Evolutionary conservation across 2,797 vertebrate genomes (phyloP).

Genomic region (Lepilemur ruficaudatus): DNA sequence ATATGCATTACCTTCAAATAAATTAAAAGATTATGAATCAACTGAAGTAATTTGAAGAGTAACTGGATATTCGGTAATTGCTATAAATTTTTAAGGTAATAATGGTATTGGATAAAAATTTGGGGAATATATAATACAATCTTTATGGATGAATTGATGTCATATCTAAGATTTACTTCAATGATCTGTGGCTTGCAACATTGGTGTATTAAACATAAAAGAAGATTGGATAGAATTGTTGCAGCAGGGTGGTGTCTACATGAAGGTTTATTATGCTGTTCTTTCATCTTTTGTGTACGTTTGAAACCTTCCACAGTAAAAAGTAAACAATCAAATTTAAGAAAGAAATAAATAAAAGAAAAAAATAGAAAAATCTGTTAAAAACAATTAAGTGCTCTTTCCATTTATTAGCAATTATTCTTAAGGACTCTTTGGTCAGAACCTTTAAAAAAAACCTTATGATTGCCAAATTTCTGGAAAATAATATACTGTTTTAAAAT

Average conservation of each 20-base stretch:
- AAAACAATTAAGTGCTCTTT: background rate
- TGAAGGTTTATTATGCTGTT: background rate
- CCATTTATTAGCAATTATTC: background rate
- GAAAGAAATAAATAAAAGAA: background rate
- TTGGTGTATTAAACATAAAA: background rate
- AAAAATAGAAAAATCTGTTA: background rate
- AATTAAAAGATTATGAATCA: background rate
- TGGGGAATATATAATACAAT: background rate
- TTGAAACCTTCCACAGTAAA: constrained; percentile 20
- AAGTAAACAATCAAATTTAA: background rate
- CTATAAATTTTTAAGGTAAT: background rate
- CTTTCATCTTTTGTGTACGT: background rate
- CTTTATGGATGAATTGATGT: constrained; percentile 3
- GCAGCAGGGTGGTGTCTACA: background rate
- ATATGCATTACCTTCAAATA: background rate
- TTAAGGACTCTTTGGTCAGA: background rate
- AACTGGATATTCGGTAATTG: background rate
- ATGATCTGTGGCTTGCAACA: background rate
- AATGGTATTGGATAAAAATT: background rate
- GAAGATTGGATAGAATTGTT: background rate
- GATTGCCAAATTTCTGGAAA: background rate
- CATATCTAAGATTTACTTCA: background rate
- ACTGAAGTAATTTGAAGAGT: background rate
- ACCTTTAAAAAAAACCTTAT: background rate
- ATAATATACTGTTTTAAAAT: constrained; percentile 17